Evolutionary conservation across 2,113 vertebrate species (phyloP).

Genomic region (Leptocoma aspasia): DNA sequence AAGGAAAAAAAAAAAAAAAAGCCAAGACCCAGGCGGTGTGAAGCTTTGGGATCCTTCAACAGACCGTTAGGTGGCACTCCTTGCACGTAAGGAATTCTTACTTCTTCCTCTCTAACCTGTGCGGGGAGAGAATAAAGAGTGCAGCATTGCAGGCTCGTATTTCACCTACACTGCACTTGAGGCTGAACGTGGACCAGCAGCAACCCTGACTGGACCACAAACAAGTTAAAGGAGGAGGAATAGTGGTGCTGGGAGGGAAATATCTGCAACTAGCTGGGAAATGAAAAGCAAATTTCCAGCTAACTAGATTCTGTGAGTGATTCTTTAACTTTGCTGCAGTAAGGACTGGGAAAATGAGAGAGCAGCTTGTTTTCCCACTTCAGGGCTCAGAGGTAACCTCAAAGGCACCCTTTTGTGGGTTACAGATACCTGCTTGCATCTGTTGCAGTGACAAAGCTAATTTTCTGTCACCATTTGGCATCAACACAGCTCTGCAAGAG

Average conservation of each 20-base stretch:
- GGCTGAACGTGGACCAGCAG: background rate
- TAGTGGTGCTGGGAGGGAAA: fast-evolving
- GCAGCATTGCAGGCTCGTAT: background rate
- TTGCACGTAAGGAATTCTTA: background rate
- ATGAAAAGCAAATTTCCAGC: background rate
- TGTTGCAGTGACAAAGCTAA: background rate
- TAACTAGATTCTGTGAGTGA: background rate
- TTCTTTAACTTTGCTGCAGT: background rate
- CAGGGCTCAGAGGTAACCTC: background rate
- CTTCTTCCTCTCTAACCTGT: fast-evolving
- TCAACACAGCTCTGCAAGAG: background rate
- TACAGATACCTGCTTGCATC: background rate
- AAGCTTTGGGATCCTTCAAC: background rate
- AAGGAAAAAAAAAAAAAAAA: fast-evolving
- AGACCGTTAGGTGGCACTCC: constrained; percentile 15
- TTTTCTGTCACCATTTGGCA: background rate
- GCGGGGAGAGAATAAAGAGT: background rate
- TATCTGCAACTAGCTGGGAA: background rate
- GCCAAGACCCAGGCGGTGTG: fast-evolving
- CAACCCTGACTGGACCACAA: background rate
- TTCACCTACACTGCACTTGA: background rate
- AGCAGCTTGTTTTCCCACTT: background rate
- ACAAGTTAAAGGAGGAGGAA: background rate
- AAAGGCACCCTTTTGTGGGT: background rate
- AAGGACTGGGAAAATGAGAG: background rate